These are phyloP conservation scores for Ctenopoma kingsleyae DNA, from an alignment of 2,797 vertebrate genomes.

Conservation along the genomic window DNA sequence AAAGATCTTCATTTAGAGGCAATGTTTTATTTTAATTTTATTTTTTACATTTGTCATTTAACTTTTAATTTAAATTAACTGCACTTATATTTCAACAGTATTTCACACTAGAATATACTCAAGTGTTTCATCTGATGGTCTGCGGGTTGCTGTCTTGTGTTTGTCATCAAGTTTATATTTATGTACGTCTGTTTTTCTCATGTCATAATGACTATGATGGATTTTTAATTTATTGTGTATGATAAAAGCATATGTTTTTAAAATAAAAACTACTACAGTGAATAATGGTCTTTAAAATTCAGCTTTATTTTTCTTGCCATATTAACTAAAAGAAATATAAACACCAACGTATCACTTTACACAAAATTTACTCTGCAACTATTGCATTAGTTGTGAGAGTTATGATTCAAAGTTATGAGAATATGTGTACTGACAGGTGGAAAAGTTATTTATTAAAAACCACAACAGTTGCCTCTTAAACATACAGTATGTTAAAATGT, in stretches of 20 bases:
- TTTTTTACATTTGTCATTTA: conserved; percentile 5
- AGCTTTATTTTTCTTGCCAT: neutral
- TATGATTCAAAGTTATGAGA: neutral
- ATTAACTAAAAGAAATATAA: neutral
- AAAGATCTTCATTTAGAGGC: neutral
- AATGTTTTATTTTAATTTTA: neutral
- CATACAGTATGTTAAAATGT: conserved; percentile 14
- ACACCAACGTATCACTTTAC: too few relatives aligned
- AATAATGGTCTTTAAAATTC: neutral
- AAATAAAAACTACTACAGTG: conserved; percentile 71
- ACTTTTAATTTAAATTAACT: conserved; percentile 42
- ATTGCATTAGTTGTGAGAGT: neutral
- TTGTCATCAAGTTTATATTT: conserved; percentile 55
- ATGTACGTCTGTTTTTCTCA: conserved; percentile 40
- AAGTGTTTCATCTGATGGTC: conserved; percentile 33
- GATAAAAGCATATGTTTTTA: conserved; percentile 80
- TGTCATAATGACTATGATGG: conserved; percentile 67
- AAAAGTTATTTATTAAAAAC: conserved; percentile 57
- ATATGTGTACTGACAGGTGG: neutral
- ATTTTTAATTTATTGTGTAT: conserved; percentile 80
- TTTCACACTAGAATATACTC: conserved; percentile 20
- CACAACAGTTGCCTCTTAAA: conserved; percentile 10
- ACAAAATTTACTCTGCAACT: neutral
- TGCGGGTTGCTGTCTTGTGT: conserved; percentile 43
- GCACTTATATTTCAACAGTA: conserved; percentile 17